A percentile compares a stretch with the other conserved stretches of the same genome.
Evolutionary conservation across 1,140 invertebrate species (phyloP).

Genomic region (Ostrea edulis): DNA sequence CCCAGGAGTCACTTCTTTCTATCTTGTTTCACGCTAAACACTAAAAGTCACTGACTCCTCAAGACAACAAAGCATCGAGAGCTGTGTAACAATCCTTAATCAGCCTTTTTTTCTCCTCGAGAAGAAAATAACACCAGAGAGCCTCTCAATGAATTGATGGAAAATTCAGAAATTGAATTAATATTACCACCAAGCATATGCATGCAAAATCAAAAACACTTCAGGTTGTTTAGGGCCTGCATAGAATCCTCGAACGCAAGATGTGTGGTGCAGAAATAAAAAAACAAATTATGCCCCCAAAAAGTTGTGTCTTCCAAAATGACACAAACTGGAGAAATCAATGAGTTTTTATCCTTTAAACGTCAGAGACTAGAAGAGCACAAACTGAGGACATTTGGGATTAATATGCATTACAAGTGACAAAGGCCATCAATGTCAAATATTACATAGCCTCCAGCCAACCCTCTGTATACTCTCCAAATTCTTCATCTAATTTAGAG

Average conservation of each 20-base stretch:
- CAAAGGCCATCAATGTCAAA: conserved; percentile 5
- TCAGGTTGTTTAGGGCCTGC: neutral
- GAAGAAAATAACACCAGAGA: neutral
- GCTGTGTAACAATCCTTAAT: neutral
- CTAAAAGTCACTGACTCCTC: conserved; percentile 27
- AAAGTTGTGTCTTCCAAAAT: neutral
- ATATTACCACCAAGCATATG: neutral
- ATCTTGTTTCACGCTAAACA: neutral
- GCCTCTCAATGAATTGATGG: neutral
- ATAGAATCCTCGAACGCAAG: neutral
- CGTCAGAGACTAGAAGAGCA: neutral
- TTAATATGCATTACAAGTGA: neutral
- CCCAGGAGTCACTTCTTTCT: neutral
- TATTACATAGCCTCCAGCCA: neutral
- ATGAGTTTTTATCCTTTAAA: neutral
- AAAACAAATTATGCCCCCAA: neutral
- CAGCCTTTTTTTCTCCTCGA: neutral
- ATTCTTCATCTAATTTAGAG: neutral
- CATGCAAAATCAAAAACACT: neutral
- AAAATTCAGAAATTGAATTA: conserved; percentile 7
- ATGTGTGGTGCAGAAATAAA: neutral
- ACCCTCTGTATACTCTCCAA: neutral
- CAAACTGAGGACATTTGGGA: neutral
- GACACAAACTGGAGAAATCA: neutral
- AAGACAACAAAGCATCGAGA: neutral